Conservation (phyloP, 2,113 vertebrate genomes). For the Podocnemis expansa region DNA sequence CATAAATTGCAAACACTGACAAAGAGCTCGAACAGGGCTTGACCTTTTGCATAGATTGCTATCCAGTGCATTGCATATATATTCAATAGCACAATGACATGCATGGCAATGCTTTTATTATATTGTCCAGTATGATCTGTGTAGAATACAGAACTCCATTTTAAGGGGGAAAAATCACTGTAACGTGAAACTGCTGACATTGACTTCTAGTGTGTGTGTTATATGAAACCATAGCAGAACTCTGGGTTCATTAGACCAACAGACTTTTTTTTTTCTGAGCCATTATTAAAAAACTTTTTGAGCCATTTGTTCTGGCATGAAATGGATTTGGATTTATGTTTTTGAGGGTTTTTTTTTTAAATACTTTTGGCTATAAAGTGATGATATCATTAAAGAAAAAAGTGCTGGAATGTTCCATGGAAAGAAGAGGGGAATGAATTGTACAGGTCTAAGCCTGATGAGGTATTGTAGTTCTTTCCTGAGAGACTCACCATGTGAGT, state of each 20-base stretch:
- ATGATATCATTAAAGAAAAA: not conserved
- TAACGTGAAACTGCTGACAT: conserved; percentile 34
- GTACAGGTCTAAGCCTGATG: not conserved
- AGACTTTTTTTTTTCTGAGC: not conserved
- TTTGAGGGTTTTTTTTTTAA: not conserved
- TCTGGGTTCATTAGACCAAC: not conserved
- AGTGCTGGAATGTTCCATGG: not conserved
- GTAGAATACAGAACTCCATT: conserved; percentile 39
- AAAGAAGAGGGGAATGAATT: fast-evolving
- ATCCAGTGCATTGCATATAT: conserved; percentile 60
- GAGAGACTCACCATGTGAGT: not conserved
- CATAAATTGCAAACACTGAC: conserved; percentile 31
- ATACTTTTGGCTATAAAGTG: not conserved
- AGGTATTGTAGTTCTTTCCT: not conserved
- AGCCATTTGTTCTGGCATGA: not conserved
- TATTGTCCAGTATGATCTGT: conserved; percentile 46
- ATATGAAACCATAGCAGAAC: conserved; percentile 25
- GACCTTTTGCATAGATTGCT: conserved; percentile 59
- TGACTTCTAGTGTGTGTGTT: not conserved
- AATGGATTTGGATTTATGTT: not conserved
- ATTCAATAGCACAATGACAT: not conserved
- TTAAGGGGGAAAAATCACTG: not conserved
- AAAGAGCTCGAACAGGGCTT: conserved; percentile 30
- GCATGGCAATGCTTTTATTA: not conserved
- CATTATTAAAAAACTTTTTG: not conserved